phyloP scores from a whole-genome alignment of 2,888 invertebrate species.

The Pristionchus japonicus region DNA sequence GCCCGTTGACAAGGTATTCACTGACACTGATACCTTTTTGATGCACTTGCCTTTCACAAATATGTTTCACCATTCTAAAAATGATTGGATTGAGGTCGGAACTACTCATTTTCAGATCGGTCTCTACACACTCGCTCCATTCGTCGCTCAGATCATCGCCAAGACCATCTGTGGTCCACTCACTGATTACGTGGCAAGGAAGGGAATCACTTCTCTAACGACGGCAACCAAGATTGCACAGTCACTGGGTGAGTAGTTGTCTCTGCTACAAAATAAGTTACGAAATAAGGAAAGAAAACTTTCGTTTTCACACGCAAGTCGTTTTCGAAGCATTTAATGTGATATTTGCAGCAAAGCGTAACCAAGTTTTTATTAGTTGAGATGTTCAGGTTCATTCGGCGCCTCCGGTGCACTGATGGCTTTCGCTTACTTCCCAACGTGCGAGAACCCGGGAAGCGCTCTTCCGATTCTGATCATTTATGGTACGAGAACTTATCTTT shows the following conservation, averaged over 20 bases:
- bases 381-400: conserved; percentile 36
- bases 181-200: conserved; percentile 17
- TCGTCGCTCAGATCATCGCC: conserved; percentile 43
- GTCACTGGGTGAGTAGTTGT: conserved; percentile 3
- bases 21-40: too few relatives aligned
- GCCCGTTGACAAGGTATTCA: conserved; percentile 5
- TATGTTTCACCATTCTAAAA: background rate
- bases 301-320: background rate
- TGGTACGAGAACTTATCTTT: background rate
- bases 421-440: conserved; percentile 6
- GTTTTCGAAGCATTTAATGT: background rate
- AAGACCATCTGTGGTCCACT: conserved; percentile 26
- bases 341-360: background rate
- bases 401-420: background rate
- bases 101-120: conserved; percentile 44
- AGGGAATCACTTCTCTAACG: background rate
- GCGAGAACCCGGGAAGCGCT: conserved; percentile 1
- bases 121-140: conserved; percentile 37
- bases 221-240: conserved; percentile 19
- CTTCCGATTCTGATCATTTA: conserved; percentile 35
- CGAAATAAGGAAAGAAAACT: too few relatives aligned
- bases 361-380: background rate
- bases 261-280: too few relatives aligned
- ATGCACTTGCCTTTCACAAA: too few relatives aligned
- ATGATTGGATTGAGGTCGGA: too few relatives aligned